Base-by-base conservation (phyloP, 53 echinoderm and acorn worm species). In the Pentamera pediparva region DNA sequence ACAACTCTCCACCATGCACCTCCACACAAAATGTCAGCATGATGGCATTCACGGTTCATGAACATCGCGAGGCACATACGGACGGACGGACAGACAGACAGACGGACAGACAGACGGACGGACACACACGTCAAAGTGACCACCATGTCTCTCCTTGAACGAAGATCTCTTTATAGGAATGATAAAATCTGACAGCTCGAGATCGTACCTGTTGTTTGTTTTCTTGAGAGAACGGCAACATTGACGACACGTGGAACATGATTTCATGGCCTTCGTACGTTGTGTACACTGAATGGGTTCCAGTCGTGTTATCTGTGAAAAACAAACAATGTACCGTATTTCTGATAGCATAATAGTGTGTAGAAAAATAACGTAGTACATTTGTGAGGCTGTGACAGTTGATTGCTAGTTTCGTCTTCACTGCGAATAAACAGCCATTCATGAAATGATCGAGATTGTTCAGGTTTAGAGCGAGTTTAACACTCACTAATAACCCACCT, bases 191-290 rank as follows among this genome's bases (percentile, higher is more conserved):
- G n/a, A n/a, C n/a, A n/a, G n/a, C n/a, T n/a, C n/a, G n/a, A n/a
- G n/a, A n/a, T 20, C 62, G 32, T 79, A 95, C 95, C 95, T 95
- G 95, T 74, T 95, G 95, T 59, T 62, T 62, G 74, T 95, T 95
- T 74, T 95, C 95, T 84, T 87, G 87, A 63, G 95, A 95, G 78
- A 90, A 95, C 32, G 94, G 95, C 43, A 95, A 78, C 85, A 91
- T 75, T 3, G 95, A 90, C 32, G 95, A 95, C 4, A 95, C 90
- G 35, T 95, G 95, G 47, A 90, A 95, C 95, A 95, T 95, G 43
- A 95, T 85, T 74, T 95, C 95, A 61, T 95, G 95, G 3, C 95
- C 95, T 50, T 95, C 95, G 39, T 90, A 95, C 70, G 85, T 95
- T 13, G 95, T 95, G 61, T 95, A 95, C 9, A 90, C 72, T 34